Evolutionary conservation across 2,888 invertebrate genomes (phyloP), one percentile per base, ranked within the genome.

Genomic region (Trachelus tabidus): DNA sequence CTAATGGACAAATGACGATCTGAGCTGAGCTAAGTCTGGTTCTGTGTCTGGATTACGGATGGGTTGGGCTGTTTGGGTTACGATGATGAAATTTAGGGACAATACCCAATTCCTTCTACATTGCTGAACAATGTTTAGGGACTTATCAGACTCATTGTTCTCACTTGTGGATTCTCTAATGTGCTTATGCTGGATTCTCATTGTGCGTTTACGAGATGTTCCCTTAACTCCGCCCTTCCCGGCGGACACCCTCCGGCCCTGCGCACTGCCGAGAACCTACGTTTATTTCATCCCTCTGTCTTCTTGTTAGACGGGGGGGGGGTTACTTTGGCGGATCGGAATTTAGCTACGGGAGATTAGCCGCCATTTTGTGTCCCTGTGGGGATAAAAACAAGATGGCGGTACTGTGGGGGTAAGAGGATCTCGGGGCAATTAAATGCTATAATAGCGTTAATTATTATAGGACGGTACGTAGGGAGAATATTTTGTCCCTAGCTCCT

Each of bases 371-470:
- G 77, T 76, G 75, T 80, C 77, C 69, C 76, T 68, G 33, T 74
- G 76, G 76, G 73, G 71, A 73, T 79, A 83, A 84, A 88, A 87
- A 87, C 86, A 87, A 88, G 85, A 88, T 88, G 88, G 87, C 86
- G 85, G 76, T 75, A 80, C 79, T 77, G 56, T 74, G 73, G 81
- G 79, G 81, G 81, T 79, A 1, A 81, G 79, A 79, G 83, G 83
- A 79, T 81, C 84, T 85, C 82, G 85, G 85, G 85, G 83, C 87
- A 88, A 88, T 88, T 88, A 87, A 88, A 87, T 86, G 86, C 87
- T 85, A 85, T 87, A 87, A 88, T 88, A 84, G 86, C 84, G 84
- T 87, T 88, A 87, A 88, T 88, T 88, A 88, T 88, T 84, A 84
- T 82, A 79, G 85, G 83, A 84, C 83, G 84, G 73, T 78, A 37